These are phyloP conservation scores for Galeopterus variegatus DNA, from an alignment of 2,113 vertebrate genomes.

Conservation along the genomic window DNA sequence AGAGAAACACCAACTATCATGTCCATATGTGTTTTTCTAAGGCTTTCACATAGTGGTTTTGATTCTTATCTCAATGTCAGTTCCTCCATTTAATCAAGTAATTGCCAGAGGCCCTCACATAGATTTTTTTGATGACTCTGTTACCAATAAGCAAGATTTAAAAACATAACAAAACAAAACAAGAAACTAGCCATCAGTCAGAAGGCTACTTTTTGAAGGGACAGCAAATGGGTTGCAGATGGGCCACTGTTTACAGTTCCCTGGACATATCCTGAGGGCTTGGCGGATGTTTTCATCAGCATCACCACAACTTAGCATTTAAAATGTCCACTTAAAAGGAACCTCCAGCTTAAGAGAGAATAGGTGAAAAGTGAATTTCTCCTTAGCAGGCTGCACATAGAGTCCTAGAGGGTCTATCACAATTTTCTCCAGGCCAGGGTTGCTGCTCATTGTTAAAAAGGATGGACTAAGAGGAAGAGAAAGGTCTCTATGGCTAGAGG, in stretches of 20 bases:
- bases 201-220: constrained; percentile 10
- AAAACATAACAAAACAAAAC: constrained; percentile 62
- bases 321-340: background rate
- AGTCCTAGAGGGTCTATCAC: too few species aligned
- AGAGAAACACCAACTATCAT: background rate
- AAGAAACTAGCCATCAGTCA: constrained; percentile 77
- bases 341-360: background rate
- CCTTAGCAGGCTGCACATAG: rapidly evolving
- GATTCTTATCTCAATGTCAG: constrained; percentile 61
- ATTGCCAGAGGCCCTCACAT: constrained; percentile 59
- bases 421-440: background rate
- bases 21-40: background rate
- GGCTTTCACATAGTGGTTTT: background rate
- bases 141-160: constrained; percentile 72
- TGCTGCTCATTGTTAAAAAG: rapidly evolving
- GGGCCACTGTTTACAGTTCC: constrained; percentile 82
- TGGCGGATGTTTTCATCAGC: background rate
- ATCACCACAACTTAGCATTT: background rate
- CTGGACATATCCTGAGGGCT: constrained; percentile 54
- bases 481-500: background rate
- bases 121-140: constrained; percentile 69
- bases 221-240: constrained; percentile 81
- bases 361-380: background rate
- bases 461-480: background rate
- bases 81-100: constrained; percentile 80